Percentiles rank a stretch among this genome's conserved stretches.
These are phyloP conservation scores for Berghia stephanieae DNA, from an alignment of 1,140 invertebrate genomes.

Conservation along the genomic window DNA sequence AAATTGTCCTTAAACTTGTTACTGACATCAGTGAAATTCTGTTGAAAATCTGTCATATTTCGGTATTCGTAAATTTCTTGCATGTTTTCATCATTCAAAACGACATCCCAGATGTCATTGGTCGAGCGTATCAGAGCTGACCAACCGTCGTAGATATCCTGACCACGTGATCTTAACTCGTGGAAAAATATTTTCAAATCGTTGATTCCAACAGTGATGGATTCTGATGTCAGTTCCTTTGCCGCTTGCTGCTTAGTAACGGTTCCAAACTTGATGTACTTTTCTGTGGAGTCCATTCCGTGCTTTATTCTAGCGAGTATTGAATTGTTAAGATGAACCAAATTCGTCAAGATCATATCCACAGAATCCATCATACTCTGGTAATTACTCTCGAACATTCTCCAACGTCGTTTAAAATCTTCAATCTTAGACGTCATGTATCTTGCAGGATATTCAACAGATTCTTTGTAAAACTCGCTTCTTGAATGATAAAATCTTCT, in stretches of 20 bases:
- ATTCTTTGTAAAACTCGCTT: conserved; percentile 47
- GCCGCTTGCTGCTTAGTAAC: conserved; percentile 40
- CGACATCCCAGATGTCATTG: conserved; percentile 41
- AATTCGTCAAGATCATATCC: conserved; percentile 23
- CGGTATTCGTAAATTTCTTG: conserved; percentile 46
- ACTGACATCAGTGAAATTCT: conserved; percentile 39
- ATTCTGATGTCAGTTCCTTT: conserved; percentile 32
- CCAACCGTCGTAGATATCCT: conserved; percentile 47
- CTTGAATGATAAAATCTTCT: conserved; percentile 44
- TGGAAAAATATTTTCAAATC: conserved; percentile 43
- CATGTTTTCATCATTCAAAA: conserved; percentile 46
- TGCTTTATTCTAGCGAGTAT: conserved; percentile 31
- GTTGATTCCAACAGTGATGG: conserved; percentile 38
- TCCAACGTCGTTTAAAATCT: conserved; percentile 31
- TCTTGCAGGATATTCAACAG: conserved; percentile 44
- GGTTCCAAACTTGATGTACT: conserved; percentile 38
- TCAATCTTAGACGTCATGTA: conserved; percentile 36
- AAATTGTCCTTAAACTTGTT: no score
- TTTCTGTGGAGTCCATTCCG: conserved; percentile 14
- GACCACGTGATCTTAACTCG: conserved; percentile 46
- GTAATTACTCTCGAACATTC: conserved; percentile 27
- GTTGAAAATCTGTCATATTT: conserved; percentile 39
- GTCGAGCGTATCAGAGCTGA: conserved; percentile 19
- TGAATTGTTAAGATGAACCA: conserved; percentile 29
- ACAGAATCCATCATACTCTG: conserved; percentile 35